These are phyloP conservation scores for Eumeta japonica DNA, from an alignment of 1,140 invertebrate genomes.

Conservation along the genomic window DNA sequence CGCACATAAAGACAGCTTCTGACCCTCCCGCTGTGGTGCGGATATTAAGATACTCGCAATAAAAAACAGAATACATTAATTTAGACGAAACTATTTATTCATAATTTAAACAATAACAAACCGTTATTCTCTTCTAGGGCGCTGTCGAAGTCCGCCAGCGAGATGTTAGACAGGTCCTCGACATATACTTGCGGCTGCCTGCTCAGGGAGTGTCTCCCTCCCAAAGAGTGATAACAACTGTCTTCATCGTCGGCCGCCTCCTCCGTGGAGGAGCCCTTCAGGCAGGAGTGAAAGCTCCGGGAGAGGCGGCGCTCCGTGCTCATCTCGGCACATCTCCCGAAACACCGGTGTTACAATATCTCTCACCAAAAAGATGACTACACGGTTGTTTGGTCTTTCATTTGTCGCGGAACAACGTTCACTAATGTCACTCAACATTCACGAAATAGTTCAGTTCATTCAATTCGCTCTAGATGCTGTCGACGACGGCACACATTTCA, in stretches of 20 bases:
- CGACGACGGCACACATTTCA: no score
- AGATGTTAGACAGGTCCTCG: conserved; percentile 42
- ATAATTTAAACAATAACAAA: conserved; percentile 28
- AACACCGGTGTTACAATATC: conserved; percentile 30
- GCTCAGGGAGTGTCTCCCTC: conserved; percentile 39
- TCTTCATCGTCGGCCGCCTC: conserved; percentile 53
- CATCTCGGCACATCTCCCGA: conserved; percentile 58
- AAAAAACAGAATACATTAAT: no score
- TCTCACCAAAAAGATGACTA: no score
- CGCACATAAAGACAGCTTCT: no score
- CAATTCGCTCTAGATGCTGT: no score
- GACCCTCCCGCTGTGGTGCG: no score
- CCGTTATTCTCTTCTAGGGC: conserved; percentile 39
- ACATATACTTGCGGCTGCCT: conserved; percentile 43
- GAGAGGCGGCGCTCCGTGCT: conserved; percentile 63
- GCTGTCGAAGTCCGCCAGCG: conserved; percentile 40
- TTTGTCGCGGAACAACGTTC: no score
- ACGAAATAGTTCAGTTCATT: no score
- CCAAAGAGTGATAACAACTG: conserved; percentile 46
- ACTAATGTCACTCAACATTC: no score
- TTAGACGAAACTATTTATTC: no score
- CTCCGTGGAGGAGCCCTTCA: conserved; percentile 64
- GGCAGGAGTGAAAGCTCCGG: conserved; percentile 66
- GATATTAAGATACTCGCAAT: no score
- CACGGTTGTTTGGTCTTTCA: no score